These are phyloP conservation scores for Luscinia megarhynchos DNA, from an alignment of 2,797 vertebrate genomes.

Conservation along the genomic window DNA sequence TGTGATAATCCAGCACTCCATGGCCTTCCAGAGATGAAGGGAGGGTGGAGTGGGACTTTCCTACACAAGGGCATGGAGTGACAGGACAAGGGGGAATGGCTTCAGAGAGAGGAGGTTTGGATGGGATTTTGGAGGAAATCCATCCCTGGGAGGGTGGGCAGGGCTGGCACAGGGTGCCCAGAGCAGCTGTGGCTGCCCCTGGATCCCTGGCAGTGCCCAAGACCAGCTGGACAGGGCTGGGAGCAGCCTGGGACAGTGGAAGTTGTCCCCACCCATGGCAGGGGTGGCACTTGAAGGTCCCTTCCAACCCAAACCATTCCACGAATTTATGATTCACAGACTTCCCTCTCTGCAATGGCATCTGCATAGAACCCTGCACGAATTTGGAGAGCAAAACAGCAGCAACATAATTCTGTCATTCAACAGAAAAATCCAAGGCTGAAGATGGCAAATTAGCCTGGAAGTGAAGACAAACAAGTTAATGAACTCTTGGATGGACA, in stretches of 20 bases:
- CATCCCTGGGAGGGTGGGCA: fast-evolving
- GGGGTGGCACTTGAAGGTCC: no score
- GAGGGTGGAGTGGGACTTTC: not conserved
- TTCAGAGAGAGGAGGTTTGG: not conserved
- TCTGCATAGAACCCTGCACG: fast-evolving
- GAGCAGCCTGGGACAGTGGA: fast-evolving
- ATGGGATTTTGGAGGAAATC: fast-evolving
- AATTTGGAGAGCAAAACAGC: not conserved
- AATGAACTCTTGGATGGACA: not conserved
- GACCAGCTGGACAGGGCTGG: fast-evolving
- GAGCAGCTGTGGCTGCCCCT: not conserved
- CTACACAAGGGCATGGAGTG: not conserved
- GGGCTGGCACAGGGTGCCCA: not conserved
- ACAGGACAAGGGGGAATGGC: not conserved
- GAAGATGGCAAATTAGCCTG: not conserved
- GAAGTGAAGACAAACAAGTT: not conserved
- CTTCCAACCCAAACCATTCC: not conserved
- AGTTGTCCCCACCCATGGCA: not conserved
- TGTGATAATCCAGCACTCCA: no score
- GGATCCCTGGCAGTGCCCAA: fast-evolving
- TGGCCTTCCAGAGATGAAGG: not conserved
- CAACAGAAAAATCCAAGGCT: not conserved
- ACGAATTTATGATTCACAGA: not conserved
- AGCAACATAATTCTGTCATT: not conserved
- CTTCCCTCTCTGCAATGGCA: not conserved